phyloP scores from a whole-genome alignment of 2,888 invertebrate genomes.

The Galerucella pusilla region DNA sequence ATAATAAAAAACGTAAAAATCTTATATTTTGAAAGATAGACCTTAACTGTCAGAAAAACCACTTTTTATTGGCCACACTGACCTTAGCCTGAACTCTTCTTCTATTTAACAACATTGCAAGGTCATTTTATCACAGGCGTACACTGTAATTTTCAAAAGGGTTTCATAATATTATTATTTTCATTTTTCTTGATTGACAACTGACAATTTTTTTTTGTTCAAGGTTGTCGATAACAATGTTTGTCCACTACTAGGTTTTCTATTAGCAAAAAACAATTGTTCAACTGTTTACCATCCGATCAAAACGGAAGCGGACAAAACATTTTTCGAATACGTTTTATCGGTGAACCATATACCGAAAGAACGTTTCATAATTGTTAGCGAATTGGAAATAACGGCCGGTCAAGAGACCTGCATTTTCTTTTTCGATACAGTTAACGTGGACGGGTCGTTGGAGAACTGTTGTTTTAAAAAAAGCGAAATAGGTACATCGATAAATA shows the following conservation, averaged over 20 bases:
- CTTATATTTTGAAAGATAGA: no score
- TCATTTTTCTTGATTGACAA: no score
- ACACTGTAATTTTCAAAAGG: no score
- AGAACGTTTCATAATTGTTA: slow-evolving; percentile 48
- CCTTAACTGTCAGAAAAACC: no score
- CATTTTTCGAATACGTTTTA: slow-evolving; percentile 48
- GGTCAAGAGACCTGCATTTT: slow-evolving; percentile 41
- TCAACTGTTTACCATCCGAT: slow-evolving; percentile 50
- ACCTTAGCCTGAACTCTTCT: no score
- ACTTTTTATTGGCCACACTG: no score
- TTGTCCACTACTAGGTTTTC: slow-evolving; percentile 73
- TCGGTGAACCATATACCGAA: slow-evolving; percentile 45
- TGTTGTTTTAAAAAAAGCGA: slow-evolving; percentile 30
- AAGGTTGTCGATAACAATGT: slow-evolving; percentile 71
- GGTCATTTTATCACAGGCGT: no score
- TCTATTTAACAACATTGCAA: no score
- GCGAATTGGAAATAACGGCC: slow-evolving; percentile 32
- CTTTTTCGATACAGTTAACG: slow-evolving; percentile 67
- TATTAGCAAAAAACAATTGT: slow-evolving; percentile 66
- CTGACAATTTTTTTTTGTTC: slow-evolving; percentile 38
- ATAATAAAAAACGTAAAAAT: no score
- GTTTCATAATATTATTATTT: no score
- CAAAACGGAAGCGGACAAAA: slow-evolving; percentile 43
- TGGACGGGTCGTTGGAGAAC: slow-evolving; percentile 70
- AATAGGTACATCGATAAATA: slow-evolving; percentile 54